Percentiles rank a stretch among this genome's conserved stretches.
These are phyloP conservation scores for Turnix velox DNA, from an alignment of 2,113 vertebrate genomes.

Conservation along the genomic window DNA sequence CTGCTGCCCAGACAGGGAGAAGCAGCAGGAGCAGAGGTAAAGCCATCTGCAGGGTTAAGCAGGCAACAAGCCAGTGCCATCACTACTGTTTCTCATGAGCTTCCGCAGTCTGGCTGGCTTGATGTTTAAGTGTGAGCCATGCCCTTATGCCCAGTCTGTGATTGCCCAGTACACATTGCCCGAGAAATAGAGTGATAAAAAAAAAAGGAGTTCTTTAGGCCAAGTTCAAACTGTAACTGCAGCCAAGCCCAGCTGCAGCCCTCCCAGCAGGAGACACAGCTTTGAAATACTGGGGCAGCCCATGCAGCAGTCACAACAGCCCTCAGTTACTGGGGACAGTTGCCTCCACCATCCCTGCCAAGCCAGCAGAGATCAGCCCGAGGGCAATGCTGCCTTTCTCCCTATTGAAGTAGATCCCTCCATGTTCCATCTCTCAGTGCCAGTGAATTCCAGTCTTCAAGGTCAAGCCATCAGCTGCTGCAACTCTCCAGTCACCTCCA, in stretches of 20 bases:
- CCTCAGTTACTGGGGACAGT: background rate
- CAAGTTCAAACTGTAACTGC: background rate
- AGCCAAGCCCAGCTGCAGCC: background rate
- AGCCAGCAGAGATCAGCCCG: background rate
- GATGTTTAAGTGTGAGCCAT: background rate
- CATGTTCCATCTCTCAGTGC: background rate
- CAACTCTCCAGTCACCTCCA: background rate
- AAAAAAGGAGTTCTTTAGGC: background rate
- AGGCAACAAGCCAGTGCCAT: background rate
- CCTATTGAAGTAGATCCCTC: rapidly evolving
- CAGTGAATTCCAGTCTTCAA: background rate
- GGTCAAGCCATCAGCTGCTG: background rate
- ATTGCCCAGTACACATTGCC: background rate
- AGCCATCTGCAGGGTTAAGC: rapidly evolving
- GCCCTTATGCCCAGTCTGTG: too few species aligned
- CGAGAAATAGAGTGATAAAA: background rate
- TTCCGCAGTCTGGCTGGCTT: background rate
- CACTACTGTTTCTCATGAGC: background rate
- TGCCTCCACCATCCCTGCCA: background rate
- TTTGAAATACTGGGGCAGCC: background rate
- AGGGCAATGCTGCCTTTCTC: background rate
- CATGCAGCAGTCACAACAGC: background rate
- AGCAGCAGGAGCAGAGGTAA: background rate
- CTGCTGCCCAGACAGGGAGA: background rate
- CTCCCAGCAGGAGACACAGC: background rate